Base-by-base conservation (phyloP, 1,140 invertebrate species). In the Heterodera schachtii region DNA sequence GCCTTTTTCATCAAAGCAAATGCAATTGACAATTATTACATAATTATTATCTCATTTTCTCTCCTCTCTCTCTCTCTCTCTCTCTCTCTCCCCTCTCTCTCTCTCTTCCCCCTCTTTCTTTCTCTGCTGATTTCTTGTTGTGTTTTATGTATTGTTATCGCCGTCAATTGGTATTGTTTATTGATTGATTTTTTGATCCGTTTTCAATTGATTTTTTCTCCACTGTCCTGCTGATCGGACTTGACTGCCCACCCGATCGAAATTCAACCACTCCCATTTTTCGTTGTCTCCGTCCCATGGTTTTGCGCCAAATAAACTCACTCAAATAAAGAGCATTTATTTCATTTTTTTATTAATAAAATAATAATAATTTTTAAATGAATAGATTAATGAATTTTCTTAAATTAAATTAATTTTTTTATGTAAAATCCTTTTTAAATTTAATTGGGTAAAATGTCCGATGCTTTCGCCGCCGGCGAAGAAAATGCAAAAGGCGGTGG, bases 361-460 rank as follows among this genome's bases (percentile, higher is more conserved):
- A 44, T 21, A 74, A 44, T 74, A 31, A 74, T 74, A 46, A 74
- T 74, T 47, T 21, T 44, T 8, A 31, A 41, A 31, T 11, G 8
- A 74, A 52, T 74, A 52, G 43, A 21, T 74, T 8, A 11, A 31
- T 74, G 46, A 31, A 74, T 13, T 74, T 74, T 31, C 11, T 74
- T 31, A 74, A 49, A 6, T 74, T 43, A 31, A 41, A 49, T 74
- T 43, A 46, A 7, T 67, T 80, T 80, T 78, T 66, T 7, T 21
- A 0, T 64, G 43, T 21, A 3, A 19, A 8, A 19, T 41, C 64
- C 69, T 77, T 77, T 52, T 64, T 64, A 64, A 19, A 19, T 64
- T 19, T 19, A 64, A 64, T 64, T 64, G 11, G 11, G 57, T 64
- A 64, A 64, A 64, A 64, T 64, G 57, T 13, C 13, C 57, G 57